Conservation (phyloP, 2,888 invertebrate species). For the Odontocolon sp. region DNA sequence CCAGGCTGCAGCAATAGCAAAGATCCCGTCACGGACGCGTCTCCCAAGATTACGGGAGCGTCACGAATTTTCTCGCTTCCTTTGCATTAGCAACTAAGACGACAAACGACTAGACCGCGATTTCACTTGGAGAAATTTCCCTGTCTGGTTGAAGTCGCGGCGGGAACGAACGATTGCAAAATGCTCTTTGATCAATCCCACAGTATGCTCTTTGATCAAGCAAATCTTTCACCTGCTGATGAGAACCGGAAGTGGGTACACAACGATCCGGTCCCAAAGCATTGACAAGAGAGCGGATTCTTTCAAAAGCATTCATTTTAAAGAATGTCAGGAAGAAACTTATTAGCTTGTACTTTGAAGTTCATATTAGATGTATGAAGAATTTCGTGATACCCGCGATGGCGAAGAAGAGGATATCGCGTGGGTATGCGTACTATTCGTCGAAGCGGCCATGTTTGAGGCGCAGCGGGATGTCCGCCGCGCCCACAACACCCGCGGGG, state of each 20-base stretch:
- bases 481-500: constrained; percentile 70
- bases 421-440: constrained; percentile 73
- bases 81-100: constrained; percentile 28
- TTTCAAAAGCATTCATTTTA: neutral
- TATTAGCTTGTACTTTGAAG: too few species aligned
- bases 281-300: too few species aligned
- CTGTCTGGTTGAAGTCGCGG: constrained; percentile 8
- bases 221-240: constrained; percentile 26
- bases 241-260: constrained; percentile 50
- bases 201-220: constrained; percentile 14
- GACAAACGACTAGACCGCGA: constrained; percentile 22
- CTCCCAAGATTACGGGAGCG: constrained; percentile 41
- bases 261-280: constrained; percentile 2
- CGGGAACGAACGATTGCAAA: constrained; percentile 9
- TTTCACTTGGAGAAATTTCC: constrained; percentile 52
- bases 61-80: constrained; percentile 35
- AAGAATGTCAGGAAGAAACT: neutral
- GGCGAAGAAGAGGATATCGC: constrained; percentile 39
- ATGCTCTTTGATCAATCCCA: constrained; percentile 17
- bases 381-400: constrained; percentile 15
- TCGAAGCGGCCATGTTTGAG: constrained; percentile 74
- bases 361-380: too few species aligned
- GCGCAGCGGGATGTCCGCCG: constrained; percentile 76
- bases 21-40: constrained; percentile 25
- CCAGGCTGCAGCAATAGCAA: neutral